A percentile compares a stretch with the other conserved stretches of the same genome.
These are phyloP conservation scores for Acrocyrtus sp. DNA, from an alignment of 2,888 invertebrate genomes.

Conservation along the genomic window DNA sequence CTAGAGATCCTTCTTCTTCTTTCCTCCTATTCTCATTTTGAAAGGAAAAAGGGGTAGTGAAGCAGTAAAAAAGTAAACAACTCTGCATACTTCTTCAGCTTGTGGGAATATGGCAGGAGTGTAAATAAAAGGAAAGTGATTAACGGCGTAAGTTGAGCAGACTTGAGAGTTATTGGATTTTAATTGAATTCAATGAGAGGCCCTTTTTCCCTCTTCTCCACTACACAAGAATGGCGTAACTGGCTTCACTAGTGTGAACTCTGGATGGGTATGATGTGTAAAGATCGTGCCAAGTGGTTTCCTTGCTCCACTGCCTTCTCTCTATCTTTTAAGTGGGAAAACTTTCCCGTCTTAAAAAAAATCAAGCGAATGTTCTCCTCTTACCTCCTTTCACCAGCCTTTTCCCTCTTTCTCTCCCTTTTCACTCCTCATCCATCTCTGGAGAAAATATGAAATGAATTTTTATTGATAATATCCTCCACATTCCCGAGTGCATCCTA, in stretches of 20 bases:
- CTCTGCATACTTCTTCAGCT: too few relatives aligned
- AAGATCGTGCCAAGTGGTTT: constrained; percentile 31
- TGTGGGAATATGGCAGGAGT: constrained; percentile 23
- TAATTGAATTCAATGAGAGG: constrained; percentile 44
- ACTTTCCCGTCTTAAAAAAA: too few relatives aligned
- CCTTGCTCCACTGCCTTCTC: constrained; percentile 22
- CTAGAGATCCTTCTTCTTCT: constrained; percentile 3
- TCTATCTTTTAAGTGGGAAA: too few relatives aligned
- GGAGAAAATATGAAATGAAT: too few relatives aligned
- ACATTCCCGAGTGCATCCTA: too few relatives aligned
- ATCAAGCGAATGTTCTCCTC: too few relatives aligned
- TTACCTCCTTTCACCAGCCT: too few relatives aligned
- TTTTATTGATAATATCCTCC: too few relatives aligned
- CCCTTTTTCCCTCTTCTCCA: constrained; percentile 1
- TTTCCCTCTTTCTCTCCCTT: too few relatives aligned
- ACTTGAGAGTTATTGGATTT: constrained; percentile 45
- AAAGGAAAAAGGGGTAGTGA: background rate
- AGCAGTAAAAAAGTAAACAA: constrained; percentile 23
- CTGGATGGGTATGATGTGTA: background rate
- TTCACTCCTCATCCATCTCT: too few relatives aligned
- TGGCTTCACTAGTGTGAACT: constrained; percentile 6
- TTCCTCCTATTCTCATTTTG: background rate
- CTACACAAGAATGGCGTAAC: too few relatives aligned
- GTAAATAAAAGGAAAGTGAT: constrained; percentile 44
- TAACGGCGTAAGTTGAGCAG: constrained; percentile 41